phyloP scores from a whole-genome alignment of 1,140 invertebrate genomes.

The Bombus pyrosoma region DNA sequence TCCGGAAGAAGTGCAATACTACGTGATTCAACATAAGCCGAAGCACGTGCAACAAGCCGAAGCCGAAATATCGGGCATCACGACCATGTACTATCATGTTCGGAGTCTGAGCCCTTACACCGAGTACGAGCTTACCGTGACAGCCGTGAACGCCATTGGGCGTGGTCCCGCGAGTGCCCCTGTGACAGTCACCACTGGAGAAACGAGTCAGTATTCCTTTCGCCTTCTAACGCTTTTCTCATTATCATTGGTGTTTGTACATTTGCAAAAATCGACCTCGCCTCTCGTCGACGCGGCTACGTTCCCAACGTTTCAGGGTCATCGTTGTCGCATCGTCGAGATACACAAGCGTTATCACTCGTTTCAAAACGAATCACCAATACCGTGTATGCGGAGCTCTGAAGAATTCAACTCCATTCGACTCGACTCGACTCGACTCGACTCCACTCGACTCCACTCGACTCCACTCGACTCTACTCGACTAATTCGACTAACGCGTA shows the following conservation, averaged over 20 bases:
- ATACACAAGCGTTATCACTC: not conserved
- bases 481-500: not conserved
- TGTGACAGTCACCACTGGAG: constrained; percentile 95
- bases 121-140: constrained; percentile 98
- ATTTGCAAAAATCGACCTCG: not conserved
- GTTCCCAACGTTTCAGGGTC: too few relatives aligned
- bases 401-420: too few relatives aligned
- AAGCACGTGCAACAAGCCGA: constrained; percentile 91
- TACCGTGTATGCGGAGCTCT: too few relatives aligned
- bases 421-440: too few relatives aligned
- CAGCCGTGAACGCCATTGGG: constrained; percentile 96
- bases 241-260: not conserved
- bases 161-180: constrained; percentile 93
- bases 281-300: not conserved
- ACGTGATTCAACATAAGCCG: constrained; percentile 97
- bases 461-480: too few relatives aligned
- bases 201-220: constrained; percentile 91
- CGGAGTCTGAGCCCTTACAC: constrained; percentile 95
- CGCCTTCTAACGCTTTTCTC: not conserved
- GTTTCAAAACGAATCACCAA: not conserved
- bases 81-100: constrained; percentile 95
- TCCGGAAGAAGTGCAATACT: constrained; percentile 93
- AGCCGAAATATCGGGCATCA: constrained; percentile 95
- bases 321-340: not conserved
- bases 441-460: too few relatives aligned